Evolutionary conservation across 53 echinoderm and acorn worm genomes (phyloP), one percentile per base, ranked within the genome.

Genomic region (Henricia sp.): DNA sequence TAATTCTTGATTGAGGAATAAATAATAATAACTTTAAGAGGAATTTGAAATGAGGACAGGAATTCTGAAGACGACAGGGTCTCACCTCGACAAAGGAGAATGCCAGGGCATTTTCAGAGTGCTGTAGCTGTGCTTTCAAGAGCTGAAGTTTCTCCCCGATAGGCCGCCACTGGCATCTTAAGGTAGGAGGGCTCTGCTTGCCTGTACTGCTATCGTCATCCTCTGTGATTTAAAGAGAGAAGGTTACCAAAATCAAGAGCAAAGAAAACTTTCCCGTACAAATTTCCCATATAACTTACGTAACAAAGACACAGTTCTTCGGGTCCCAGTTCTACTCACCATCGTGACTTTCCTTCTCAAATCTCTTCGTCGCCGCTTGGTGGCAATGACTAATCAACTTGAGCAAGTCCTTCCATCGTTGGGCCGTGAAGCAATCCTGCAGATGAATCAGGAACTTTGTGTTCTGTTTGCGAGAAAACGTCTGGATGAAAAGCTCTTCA

Each of bases 11-110:
- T n/a, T n/a, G n/a, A n/a, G n/a, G n/a, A n/a, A n/a, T n/a, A n/a
- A n/a, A n/a, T n/a, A n/a, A n/a, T n/a, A n/a, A n/a, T n/a, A n/a
- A n/a, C n/a, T n/a, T n/a, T n/a, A n/a, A n/a, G n/a, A n/a, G n/a
- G n/a, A n/a, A n/a, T n/a, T n/a, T n/a, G n/a, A n/a, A n/a, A n/a
- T n/a, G n/a, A n/a, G n/a, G n/a, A n/a, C n/a, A n/a, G n/a, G n/a
- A n/a, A n/a, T n/a, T n/a, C n/a, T n/a, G n/a, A n/a, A n/a, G n/a
- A n/a, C n/a, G n/a, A n/a, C n/a, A n/a, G n/a, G n/a, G n/a, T n/a
- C n/a, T 93, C 52, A 96, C 96, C 82, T 96, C 96, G 41, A 96
- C 87, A 68, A 96, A 96, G 0, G 96, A 91, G 66, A 96, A 96
- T 11, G 96, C 96, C 70, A 96, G 84, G 26, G 93, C 91, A 38